Conservation (phyloP, 1,140 invertebrate genomes). For the Drosophila asahinai region DNA sequence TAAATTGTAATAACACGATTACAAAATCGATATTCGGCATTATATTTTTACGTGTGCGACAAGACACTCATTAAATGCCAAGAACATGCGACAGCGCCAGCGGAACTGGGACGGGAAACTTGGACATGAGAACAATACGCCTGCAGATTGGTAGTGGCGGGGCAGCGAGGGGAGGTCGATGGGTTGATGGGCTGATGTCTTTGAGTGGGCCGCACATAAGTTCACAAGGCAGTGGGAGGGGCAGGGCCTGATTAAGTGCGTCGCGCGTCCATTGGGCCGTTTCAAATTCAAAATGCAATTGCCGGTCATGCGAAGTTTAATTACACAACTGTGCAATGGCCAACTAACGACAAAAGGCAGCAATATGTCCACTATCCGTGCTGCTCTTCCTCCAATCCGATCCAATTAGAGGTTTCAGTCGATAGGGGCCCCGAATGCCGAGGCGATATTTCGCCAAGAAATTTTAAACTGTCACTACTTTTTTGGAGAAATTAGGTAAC, state of each 20-base stretch:
- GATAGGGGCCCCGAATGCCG: too few species aligned
- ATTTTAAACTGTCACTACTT: too few species aligned
- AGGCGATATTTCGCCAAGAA: not conserved
- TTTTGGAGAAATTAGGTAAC: too few species aligned
- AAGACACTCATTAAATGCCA: constrained; percentile 70
- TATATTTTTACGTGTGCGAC: constrained; percentile 30
- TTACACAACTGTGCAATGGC: constrained; percentile 58
- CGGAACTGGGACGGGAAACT: constrained; percentile 23
- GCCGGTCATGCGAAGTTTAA: constrained; percentile 78
- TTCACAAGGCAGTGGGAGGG: not conserved
- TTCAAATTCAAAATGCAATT: constrained; percentile 79
- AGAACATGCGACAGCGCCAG: constrained; percentile 59
- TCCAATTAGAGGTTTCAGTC: constrained; percentile 32
- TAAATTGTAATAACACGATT: constrained; percentile 11
- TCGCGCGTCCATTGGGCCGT: constrained; percentile 51
- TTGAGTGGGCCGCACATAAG: constrained; percentile 11
- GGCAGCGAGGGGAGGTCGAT: constrained; percentile 3
- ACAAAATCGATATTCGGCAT: constrained; percentile 21
- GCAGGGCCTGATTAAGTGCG: constrained; percentile 13
- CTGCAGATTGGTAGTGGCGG: constrained; percentile 23
- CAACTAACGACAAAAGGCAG: constrained; percentile 23
- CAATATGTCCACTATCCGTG: constrained; percentile 12
- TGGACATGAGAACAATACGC: constrained; percentile 49
- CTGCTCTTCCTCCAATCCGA: constrained; percentile 9
- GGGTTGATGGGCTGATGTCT: constrained; percentile 23